Evolutionary conservation across 2,113 vertebrate genomes (phyloP).

Genomic region (Aviceda subcristata): DNA sequence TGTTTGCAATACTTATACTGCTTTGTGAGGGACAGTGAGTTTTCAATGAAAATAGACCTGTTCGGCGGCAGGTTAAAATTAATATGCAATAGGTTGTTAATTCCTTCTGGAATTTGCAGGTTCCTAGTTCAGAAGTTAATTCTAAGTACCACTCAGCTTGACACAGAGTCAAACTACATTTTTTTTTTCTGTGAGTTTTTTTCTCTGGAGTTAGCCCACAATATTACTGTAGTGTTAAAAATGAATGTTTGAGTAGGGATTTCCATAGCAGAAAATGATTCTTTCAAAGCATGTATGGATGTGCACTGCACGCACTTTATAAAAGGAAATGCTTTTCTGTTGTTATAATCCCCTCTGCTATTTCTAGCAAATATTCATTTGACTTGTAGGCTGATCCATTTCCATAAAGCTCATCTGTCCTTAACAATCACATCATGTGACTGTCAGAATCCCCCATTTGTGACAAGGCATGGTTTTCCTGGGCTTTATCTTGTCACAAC

Average conservation of each 20-base stretch:
- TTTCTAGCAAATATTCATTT: conserved; percentile 25
- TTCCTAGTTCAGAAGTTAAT: conserved; percentile 34
- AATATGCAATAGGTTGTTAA: background rate
- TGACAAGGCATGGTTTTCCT: conserved; percentile 1
- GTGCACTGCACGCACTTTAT: background rate
- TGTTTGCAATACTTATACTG: background rate
- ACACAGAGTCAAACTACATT: background rate
- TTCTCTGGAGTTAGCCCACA: background rate
- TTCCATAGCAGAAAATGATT: conserved; percentile 25
- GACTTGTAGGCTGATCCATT: conserved; percentile 10
- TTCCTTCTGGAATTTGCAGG: background rate
- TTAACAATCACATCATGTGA: background rate
- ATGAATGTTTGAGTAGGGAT: conserved; percentile 4
- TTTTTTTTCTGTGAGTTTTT: background rate
- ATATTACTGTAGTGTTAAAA: background rate
- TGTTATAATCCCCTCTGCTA: conserved; percentile 8
- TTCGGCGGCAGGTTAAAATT: conserved; percentile 14
- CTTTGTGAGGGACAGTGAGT: background rate
- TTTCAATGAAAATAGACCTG: background rate
- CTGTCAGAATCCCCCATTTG: conserved; percentile 1
- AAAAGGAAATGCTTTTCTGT: background rate
- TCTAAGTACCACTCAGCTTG: background rate
- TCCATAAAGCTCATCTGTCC: conserved; percentile 31
- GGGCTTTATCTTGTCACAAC: conserved; percentile 27
- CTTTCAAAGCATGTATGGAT: background rate